Percentiles rank a stretch among this genome's conserved stretches.
Evolutionary conservation across 2,888 invertebrate genomes (phyloP).

Genomic region (Sesia apiformis): DNA sequence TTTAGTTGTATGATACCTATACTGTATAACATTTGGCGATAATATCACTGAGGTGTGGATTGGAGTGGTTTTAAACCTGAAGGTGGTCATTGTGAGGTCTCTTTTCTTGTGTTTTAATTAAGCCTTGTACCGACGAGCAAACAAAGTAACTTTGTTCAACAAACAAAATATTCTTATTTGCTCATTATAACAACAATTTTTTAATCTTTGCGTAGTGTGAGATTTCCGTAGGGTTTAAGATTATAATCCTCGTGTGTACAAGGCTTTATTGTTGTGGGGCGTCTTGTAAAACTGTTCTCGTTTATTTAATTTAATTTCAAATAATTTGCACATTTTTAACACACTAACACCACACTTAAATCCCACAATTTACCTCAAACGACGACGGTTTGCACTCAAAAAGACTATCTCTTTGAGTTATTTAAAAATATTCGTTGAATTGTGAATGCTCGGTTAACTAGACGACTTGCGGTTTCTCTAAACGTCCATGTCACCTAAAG

Average conservation of each 20-base stretch:
- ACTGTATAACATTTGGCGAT: too few relatives aligned
- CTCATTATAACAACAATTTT: too few relatives aligned
- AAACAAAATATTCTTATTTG: too few relatives aligned
- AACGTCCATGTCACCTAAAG: slow-evolving; percentile 20
- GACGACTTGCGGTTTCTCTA: slow-evolving; percentile 26
- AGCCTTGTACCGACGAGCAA: too few relatives aligned
- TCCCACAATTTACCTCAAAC: background rate
- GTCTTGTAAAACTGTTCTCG: slow-evolving; percentile 1
- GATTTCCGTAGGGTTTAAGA: too few relatives aligned
- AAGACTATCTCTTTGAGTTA: slow-evolving; percentile 19
- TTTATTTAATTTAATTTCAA: slow-evolving; percentile 12
- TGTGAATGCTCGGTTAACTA: slow-evolving; percentile 24
- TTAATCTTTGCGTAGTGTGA: too few relatives aligned
- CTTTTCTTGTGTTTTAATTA: too few relatives aligned
- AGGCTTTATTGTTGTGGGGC: slow-evolving; percentile 17
- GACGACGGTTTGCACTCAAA: slow-evolving; percentile 2
- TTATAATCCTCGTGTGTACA: slow-evolving; percentile 1
- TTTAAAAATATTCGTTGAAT: slow-evolving; percentile 29
- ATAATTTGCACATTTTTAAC: slow-evolving; percentile 22
- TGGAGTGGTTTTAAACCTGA: too few relatives aligned
- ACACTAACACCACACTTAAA: slow-evolving; percentile 28
- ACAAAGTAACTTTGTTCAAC: too few relatives aligned
- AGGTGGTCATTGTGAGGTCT: too few relatives aligned
- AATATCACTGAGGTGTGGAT: too few relatives aligned
- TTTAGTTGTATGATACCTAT: too few relatives aligned